Percentiles rank a stretch among this genome's conserved stretches.
Evolutionary conservation across 2,113 vertebrate species (phyloP).

Genomic region (Nestor notabilis): DNA sequence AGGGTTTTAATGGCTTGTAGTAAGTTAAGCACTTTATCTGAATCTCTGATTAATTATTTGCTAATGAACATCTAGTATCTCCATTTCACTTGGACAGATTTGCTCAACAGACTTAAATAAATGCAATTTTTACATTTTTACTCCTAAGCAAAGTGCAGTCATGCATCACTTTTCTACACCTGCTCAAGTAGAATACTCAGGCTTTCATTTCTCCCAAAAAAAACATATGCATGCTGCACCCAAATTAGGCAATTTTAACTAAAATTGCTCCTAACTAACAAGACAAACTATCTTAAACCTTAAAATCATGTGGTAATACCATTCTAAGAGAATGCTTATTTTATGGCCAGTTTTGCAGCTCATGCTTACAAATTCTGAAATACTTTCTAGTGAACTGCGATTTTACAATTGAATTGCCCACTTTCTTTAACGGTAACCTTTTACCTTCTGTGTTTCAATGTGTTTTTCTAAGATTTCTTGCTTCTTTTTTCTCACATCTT

Average conservation of each 20-base stretch:
- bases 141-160: background rate
- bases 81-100: background rate
- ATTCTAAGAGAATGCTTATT: background rate
- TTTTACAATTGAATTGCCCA: background rate
- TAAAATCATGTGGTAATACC: background rate
- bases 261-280: background rate
- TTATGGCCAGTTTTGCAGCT: background rate
- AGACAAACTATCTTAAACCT: background rate
- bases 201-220: background rate
- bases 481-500: constrained; percentile 96
- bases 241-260: background rate
- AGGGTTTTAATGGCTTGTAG: background rate
- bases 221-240: fast-evolving
- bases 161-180: background rate
- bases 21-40: background rate
- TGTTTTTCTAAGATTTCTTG: constrained; percentile 98
- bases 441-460: constrained; percentile 98
- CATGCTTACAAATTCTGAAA: background rate
- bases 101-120: background rate
- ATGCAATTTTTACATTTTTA: background rate
- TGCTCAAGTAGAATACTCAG: background rate
- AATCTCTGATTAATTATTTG: background rate
- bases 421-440: background rate
- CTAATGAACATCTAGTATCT: background rate
- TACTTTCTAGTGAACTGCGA: background rate